Evolutionary conservation across 1,140 invertebrate genomes (phyloP).

Genomic region (Hycleus phaleratus): DNA sequence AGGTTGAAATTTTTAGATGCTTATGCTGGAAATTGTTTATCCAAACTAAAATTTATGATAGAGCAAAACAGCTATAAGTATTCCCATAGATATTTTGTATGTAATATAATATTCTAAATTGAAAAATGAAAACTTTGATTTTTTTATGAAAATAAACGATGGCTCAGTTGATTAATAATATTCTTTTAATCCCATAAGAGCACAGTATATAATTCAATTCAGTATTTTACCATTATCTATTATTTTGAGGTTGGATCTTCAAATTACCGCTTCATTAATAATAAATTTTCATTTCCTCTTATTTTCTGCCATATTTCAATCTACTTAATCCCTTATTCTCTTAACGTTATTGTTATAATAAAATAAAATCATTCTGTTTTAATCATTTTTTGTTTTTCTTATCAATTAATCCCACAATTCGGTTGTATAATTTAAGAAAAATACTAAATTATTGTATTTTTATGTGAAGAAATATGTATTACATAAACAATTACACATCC

Average conservation of each 20-base stretch:
- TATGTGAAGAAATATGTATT: neutral
- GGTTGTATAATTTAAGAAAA: neutral
- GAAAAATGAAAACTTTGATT: too few relatives aligned
- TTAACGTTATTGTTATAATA: too few relatives aligned
- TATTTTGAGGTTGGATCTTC: conserved; percentile 9
- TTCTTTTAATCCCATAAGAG: conserved; percentile 11
- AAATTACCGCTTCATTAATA: conserved; percentile 19
- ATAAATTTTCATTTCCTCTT: conserved; percentile 21
- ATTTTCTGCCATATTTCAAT: conserved; percentile 1
- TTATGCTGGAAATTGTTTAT: too few relatives aligned
- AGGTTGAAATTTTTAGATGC: too few relatives aligned
- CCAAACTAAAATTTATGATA: too few relatives aligned
- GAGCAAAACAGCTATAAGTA: too few relatives aligned
- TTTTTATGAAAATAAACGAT: too few relatives aligned
- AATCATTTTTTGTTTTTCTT: neutral
- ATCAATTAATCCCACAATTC: neutral
- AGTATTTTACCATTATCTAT: conserved; percentile 10
- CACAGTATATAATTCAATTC: conserved; percentile 1
- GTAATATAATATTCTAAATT: too few relatives aligned
- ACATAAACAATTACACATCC: neutral
- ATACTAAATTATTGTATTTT: conserved; percentile 2
- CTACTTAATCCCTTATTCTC: neutral
- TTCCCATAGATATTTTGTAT: too few relatives aligned
- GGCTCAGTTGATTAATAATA: neutral
- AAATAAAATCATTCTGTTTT: neutral